Base-by-base conservation (phyloP, 1,140 invertebrate species). In the Aleiodes sp. region DNA sequence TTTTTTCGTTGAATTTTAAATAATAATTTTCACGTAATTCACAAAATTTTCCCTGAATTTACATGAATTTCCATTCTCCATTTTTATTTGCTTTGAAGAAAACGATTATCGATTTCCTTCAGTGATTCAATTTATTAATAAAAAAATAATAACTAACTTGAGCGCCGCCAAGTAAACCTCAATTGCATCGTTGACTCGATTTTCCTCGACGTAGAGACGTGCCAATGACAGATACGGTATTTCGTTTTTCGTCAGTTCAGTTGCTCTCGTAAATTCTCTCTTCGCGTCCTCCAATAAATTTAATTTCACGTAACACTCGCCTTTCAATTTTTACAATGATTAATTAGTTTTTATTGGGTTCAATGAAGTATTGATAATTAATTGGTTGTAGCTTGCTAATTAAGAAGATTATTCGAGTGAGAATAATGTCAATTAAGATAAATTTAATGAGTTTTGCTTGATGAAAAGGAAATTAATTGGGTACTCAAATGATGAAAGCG, bases 151-250 rank as follows among this genome's bases (percentile, higher is more conserved):
- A n/a, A 88, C 89, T 86, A 81, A 93, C 92, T 91, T 89, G 19
- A 93, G 85, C 73, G 91, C 92, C 41, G 87, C 86, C 59, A 88
- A 89, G 73, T 93, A 93, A 62, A 92, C 86, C 46, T 90, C 89
- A 57, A 93, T 90, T 12, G 94, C 94, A 70, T 90, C 89, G 70
- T 88, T 84, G 35, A 94, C 85, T 77, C 94, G 92, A 70, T 90
- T 88, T 75, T 94, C 90, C 52, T 88, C 81, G 6, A 92, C 84
- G 74, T 90, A 89, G 24, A 95, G 87, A 82, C 92, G 91, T 0
- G 92, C 94, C 6, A 96, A 81, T 61, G 91, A 87, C 28, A 91
- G 79, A 77, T 92, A 94, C 10, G 93, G 92, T 57, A 90, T 85
- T 76, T 93, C 90, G 79, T 92, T 92, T 74, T 90, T 91, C 60